phyloP scores from a whole-genome alignment of 2,113 vertebrate species.

The Gallinago media region DNA sequence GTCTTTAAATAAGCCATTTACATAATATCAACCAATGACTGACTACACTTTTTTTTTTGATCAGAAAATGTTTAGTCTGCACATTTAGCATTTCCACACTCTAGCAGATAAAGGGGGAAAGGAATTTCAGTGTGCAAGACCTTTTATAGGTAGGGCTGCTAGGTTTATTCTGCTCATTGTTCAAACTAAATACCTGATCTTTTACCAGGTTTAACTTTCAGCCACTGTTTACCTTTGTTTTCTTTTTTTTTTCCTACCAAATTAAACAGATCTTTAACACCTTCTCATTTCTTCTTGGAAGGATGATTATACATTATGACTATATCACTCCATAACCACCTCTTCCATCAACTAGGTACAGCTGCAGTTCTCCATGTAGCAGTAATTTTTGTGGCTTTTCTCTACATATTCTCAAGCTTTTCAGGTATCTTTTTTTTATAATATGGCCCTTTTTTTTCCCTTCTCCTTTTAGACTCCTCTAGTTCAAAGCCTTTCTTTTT shows the following conservation, averaged over 20 bases:
- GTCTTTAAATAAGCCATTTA: neutral
- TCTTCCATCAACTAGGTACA: neutral
- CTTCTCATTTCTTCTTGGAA: neutral
- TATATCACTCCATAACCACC: neutral
- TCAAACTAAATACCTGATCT: neutral
- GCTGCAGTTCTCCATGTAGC: neutral
- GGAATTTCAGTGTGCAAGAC: neutral
- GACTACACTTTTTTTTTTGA: neutral
- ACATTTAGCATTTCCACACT: neutral
- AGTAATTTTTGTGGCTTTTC: neutral
- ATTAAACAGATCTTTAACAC: neutral
- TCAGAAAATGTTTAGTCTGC: neutral
- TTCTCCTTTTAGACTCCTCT: neutral
- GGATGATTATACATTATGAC: neutral
- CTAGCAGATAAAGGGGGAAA: neutral
- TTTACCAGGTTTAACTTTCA: neutral
- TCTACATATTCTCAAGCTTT: neutral
- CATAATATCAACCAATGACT: neutral
- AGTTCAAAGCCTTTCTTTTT: neutral
- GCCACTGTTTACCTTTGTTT: neutral
- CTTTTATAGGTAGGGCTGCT: neutral
- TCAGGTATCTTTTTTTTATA: neutral
- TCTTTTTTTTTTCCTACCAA: neutral
- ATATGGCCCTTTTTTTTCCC: neutral
- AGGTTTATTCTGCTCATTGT: neutral